Evolutionary conservation across 53 echinoderm and acorn worm genomes (phyloP).

Genomic region (Echinometra lucunter): DNA sequence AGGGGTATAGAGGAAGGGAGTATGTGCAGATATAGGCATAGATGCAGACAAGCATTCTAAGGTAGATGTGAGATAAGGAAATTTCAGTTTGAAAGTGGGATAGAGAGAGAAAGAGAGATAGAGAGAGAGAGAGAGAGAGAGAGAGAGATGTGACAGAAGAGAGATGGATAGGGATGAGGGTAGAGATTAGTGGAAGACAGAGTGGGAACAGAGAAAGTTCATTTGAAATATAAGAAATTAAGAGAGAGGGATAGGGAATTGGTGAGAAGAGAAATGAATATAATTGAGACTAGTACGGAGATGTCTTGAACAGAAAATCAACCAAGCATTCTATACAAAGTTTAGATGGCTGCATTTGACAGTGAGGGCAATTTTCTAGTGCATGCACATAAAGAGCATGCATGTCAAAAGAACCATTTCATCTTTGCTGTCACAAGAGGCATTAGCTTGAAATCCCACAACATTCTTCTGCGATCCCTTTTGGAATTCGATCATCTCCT

Average conservation of each 20-base stretch:
- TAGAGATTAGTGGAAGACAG: background rate
- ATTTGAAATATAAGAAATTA: background rate
- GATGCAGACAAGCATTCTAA: background rate
- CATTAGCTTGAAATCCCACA: background rate
- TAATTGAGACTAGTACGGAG: no score
- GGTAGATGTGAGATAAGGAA: background rate
- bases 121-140: no score
- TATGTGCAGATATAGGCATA: background rate
- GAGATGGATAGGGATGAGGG: background rate
- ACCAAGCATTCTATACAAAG: no score
- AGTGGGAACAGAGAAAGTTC: background rate
- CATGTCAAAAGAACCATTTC: background rate
- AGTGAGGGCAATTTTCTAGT: no score
- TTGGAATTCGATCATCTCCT: background rate
- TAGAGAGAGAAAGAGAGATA: no score
- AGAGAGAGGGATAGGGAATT: background rate
- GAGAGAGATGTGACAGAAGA: background rate
- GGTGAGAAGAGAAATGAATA: no score
- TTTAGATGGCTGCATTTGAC: no score
- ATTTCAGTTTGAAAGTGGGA: background rate
- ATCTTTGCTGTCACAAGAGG: background rate
- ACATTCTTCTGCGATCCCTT: background rate
- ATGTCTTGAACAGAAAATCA: no score
- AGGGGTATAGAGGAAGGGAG: background rate
- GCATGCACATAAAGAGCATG: background rate